phyloP scores from a whole-genome alignment of 2,888 invertebrate species.

The Drosophila nr. fundita region DNA sequence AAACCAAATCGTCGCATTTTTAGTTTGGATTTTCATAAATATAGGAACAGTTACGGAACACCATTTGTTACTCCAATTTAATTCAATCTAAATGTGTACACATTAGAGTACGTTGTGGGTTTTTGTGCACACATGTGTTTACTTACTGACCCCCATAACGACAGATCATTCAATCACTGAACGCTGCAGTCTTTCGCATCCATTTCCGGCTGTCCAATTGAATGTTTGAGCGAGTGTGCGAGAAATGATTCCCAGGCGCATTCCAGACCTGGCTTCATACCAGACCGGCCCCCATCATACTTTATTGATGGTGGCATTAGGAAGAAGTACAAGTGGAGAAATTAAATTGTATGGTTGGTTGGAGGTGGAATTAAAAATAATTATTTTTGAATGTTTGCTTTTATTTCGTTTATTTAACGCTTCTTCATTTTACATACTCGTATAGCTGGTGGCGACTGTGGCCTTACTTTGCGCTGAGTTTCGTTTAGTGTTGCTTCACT shows the following conservation, averaged over 20 bases:
- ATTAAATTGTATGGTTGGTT: conserved; percentile 45
- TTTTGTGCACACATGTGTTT: conserved; percentile 10
- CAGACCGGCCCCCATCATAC: conserved; percentile 31
- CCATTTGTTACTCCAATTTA: conserved; percentile 29
- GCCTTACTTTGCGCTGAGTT: conserved; percentile 40
- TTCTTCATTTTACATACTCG: conserved; percentile 67
- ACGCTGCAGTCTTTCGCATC: conserved; percentile 48
- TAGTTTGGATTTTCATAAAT: neutral
- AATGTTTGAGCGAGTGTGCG: conserved; percentile 34
- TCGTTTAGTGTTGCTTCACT: conserved; percentile 42
- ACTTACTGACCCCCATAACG: conserved; percentile 60
- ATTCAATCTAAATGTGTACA: conserved; percentile 16
- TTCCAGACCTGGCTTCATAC: conserved; percentile 3
- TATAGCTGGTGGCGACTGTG: conserved; percentile 55
- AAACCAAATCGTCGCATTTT: neutral
- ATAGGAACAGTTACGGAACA: neutral
- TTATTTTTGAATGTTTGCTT: conserved; percentile 32
- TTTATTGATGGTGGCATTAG: conserved; percentile 14
- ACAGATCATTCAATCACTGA: conserved; percentile 53
- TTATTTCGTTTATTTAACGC: conserved; percentile 64
- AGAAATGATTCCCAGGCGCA: conserved; percentile 24
- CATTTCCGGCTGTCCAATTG: conserved; percentile 62
- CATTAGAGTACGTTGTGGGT: conserved; percentile 9
- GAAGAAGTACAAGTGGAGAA: conserved; percentile 13
- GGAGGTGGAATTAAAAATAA: conserved; percentile 37